A percentile compares a stretch with the other conserved stretches of the same genome.
phyloP scores from a whole-genome alignment of 2,797 vertebrate genomes.

The Pagetopsis macropterus region DNA sequence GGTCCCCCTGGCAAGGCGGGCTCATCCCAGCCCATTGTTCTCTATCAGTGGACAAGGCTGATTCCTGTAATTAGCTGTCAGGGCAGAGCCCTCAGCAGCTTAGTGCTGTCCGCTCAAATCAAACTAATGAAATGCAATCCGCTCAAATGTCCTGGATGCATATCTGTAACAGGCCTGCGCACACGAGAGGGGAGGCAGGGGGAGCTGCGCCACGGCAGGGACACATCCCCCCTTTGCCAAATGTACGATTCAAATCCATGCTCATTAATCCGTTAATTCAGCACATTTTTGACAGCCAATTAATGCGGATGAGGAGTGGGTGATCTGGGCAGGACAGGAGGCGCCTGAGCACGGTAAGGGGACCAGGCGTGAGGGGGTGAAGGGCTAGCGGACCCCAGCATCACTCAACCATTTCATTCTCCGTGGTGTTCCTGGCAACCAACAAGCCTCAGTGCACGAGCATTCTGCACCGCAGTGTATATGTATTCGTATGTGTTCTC shows the following conservation, averaged over 20 bases:
- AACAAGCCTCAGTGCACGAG: conserved; percentile 33
- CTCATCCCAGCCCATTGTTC: conserved; percentile 91
- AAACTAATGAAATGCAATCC: conserved; percentile 98
- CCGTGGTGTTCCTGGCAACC: conserved; percentile 49
- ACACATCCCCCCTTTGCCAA: conserved; percentile 84
- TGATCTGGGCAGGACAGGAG: conserved; percentile 75
- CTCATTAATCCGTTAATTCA: conserved; percentile 93
- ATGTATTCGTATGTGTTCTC: conserved; percentile 24
- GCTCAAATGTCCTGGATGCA: conserved; percentile 93
- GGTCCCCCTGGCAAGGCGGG: conserved; percentile 77
- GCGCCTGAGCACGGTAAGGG: conserved; percentile 65
- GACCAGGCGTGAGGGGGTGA: conserved; percentile 65
- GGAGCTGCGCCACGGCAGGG: conserved; percentile 75
- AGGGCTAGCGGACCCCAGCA: conserved; percentile 61
- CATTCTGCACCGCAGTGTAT: conserved; percentile 25
- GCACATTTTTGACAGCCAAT: conserved; percentile 94
- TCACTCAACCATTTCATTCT: conserved; percentile 56
- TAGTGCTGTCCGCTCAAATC: conserved; percentile 96
- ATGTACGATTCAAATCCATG: conserved; percentile 85
- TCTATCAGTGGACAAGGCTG: conserved; percentile 92
- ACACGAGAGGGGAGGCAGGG: conserved; percentile 83
- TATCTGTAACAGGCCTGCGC: conserved; percentile 93
- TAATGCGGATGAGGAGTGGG: conserved; percentile 88
- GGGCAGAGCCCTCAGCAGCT: conserved; percentile 93
- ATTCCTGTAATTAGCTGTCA: conserved; percentile 99